Base-by-base conservation (phyloP, 1,140 invertebrate species). In the Drosophila virilis region DNA sequence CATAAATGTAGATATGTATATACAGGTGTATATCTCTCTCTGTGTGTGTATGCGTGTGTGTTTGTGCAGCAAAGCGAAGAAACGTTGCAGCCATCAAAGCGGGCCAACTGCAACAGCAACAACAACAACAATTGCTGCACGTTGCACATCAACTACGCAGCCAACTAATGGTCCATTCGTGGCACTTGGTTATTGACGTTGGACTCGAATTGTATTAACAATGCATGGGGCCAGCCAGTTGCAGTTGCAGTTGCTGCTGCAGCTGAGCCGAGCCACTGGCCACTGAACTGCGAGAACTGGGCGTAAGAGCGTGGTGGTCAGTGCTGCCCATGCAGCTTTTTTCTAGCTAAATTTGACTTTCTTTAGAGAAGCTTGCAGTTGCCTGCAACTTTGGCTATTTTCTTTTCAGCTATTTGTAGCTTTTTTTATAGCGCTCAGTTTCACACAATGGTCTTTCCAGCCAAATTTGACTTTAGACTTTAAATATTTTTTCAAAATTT, bases 101-200 rank as follows among this genome's bases (percentile, higher is more conserved):
- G 35, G 50, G 42, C 17, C 50, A 73, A 33, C 55, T 38, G 38
- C 51, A 42, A 17, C 57, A 62, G 52, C 61, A 45, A 15, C 58
- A 50, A 70, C 38, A 62, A 65, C 71, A 78, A 46, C 58, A 28
- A 28, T 40, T 33, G 43, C 62, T 28, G 50, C 68, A 60, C 54
- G 55, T 64, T 76, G 52, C 74, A 88, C 51, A 74, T 82, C 79
- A 83, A 69, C 71, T 74, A 62, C 62, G 54, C 72, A 61, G 33
- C 72, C 85, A 89, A 75, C 84, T 89, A 89, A 89, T 89, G 84
- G 84, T 89, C 85, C 84, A 89, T 89, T 88, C 84, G 84, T 89
- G 84, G 84, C 84, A 89, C 84, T 88, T 88, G 84, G 80, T 89
- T 89, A 89, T 89, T 89, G 85, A 89, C 85, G 84, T 89, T 80